Evolutionary conservation across 2,888 invertebrate genomes (phyloP), one percentile per base, ranked within the genome.

Genomic region (Campoletis raptor): DNA sequence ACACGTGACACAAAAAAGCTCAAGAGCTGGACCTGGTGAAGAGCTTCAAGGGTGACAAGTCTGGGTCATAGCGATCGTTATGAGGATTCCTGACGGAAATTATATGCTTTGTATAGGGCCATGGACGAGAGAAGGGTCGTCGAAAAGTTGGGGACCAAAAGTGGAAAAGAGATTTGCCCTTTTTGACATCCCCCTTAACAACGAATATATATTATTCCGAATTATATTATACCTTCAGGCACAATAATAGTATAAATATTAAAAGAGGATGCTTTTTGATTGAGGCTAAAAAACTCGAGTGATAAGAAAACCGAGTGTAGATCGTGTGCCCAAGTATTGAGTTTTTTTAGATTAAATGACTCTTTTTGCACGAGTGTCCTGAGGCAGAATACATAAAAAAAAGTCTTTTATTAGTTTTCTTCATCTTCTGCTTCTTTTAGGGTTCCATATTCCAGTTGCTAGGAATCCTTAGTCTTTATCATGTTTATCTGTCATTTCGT

Each of bases 181-280:
- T 72, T 48, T 74, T 67, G 83, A 61, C 79, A 52, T 84, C 40
- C 74, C 45, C 81, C 76, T 82, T 76, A 84, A 81, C 66, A 57
- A 54, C 40, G 40, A 70, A 82, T 84, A 79, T 82, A 84, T 82
- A 87, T 86, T 84, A 78, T 42, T 66, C 72, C 72, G 83, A 83
- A 83, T 81, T 77, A 69, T 78, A 81, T 83, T 81, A 66, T 52
- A 73, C 86, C 86, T 57, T 66, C 5, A 83, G 83, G 81, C 67
- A 42, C 57, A 70, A 69, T 79, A 79, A 69, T 83, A 81, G 77
- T 77, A 86, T 77, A 74, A 80, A 85, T 86, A 83, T 69, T 78
- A 66, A 72, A 81, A 80, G 79, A 83, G 52, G 36, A 54, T 30
- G 40, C 48, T 37, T 79, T 79, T 40, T 24, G 54, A 15, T 76